Base-by-base conservation (phyloP, 92 coral and sea anemone genomes). In the Anthopleura xanthogrammica region DNA sequence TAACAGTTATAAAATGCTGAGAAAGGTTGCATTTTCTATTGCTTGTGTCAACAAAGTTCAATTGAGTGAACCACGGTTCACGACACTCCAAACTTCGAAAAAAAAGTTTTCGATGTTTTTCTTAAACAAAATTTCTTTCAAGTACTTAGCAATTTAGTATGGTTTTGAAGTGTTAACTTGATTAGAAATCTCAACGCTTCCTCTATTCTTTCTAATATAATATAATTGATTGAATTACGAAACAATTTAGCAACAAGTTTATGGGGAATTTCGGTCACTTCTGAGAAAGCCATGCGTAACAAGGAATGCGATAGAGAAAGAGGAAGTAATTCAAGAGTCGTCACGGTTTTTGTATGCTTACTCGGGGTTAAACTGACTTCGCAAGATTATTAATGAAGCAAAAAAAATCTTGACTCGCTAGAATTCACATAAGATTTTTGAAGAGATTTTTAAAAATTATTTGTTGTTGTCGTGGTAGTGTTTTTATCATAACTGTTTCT, bases 361-460 rank as follows among this genome's bases (percentile, higher is more conserved):
- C 29, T 62, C 70, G 70, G 24, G 70, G 77, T 72, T 39, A 19
- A 22, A 16, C 46, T 11, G n/a, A 41, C 22, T 76, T 50, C 10
- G 81, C 81, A 78, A 78, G 81, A 78, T 48, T 78, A 78, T 55
- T 78, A 78, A 78, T 78, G 81, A 78, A 55, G 81, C 81, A 78
- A 78, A 52, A 11, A 78, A 23, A 50, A 19, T 39, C 60, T 78
- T 20, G 70, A 62, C 29, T 62, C 70, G 36, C 70, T 20, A 20
- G 39, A 20, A 20, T 23, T 62, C 29, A 20, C 70, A 58, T 19
- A 14, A 58, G 29, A 7, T 62, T 62, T 9, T 11, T 12, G 16
- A 0, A 50, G 11, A 50, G 14, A 54, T 54, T 11, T 54, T 54
- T 1, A 29, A 29, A 29, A 29, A 29, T 29, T 29, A 29, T 29